Conservation (phyloP, 2,888 invertebrate genomes). For the Phaonia tiefii region DNA sequence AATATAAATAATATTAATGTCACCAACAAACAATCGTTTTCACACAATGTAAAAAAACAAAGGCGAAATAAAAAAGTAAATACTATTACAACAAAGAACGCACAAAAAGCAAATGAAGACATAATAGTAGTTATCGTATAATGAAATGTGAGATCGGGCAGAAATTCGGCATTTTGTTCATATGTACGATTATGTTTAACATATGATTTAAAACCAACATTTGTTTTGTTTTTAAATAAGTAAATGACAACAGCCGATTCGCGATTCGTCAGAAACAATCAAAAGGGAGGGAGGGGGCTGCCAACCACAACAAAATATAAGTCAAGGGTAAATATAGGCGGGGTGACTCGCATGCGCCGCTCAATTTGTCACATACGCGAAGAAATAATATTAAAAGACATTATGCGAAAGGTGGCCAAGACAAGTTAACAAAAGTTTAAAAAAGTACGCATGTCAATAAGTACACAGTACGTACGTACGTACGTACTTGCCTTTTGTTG, state of each 20-base stretch:
- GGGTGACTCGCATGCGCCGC: constrained; percentile 41
- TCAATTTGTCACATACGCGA: neutral
- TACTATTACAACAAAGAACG: neutral
- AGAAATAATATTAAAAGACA: neutral
- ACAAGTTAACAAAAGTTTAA: constrained; percentile 22
- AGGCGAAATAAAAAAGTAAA: too few relatives aligned
- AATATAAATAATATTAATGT: too few relatives aligned
- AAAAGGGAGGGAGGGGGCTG: too few relatives aligned
- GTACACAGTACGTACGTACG: constrained; percentile 34
- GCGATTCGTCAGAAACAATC: too few relatives aligned
- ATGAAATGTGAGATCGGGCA: too few relatives aligned
- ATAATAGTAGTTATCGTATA: too few relatives aligned
- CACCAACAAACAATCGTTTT: constrained; percentile 4
- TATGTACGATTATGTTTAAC: too few relatives aligned
- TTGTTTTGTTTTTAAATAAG: too few relatives aligned
- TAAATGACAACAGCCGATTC: too few relatives aligned
- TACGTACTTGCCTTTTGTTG: neutral
- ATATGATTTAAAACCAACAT: too few relatives aligned
- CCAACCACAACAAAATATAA: constrained; percentile 30
- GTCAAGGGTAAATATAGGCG: constrained; percentile 63
- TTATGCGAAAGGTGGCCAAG: constrained; percentile 26
- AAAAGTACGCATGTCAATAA: too few relatives aligned
- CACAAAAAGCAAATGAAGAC: constrained; percentile 30
- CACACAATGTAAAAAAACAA: constrained; percentile 31
- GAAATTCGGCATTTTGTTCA: too few relatives aligned